A percentile compares a stretch with the other conserved stretches of the same genome.
Conservation (phyloP, 2,888 invertebrate genomes). For the Ariolimax columbianus region DNA sequence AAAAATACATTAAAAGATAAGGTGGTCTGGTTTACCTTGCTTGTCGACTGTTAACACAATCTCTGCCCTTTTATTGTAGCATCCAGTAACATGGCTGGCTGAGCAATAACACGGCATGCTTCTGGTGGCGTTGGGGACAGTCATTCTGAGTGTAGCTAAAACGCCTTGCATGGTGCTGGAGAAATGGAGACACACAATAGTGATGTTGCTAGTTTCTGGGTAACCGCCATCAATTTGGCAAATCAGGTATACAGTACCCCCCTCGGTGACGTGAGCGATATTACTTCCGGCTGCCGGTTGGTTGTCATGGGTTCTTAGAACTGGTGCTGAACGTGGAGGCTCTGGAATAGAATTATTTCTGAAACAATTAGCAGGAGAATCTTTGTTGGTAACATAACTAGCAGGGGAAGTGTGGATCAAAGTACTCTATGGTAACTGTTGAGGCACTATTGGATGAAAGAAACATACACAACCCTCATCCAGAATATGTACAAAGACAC, state of each 20-base stretch:
- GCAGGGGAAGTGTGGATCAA: too few species aligned
- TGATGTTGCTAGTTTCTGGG: constrained; percentile 4
- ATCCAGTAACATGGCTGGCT: background rate
- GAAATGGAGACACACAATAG: background rate
- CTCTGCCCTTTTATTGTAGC: background rate
- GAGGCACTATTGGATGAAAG: too few species aligned
- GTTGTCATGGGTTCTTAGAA: background rate
- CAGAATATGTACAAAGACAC: too few species aligned
- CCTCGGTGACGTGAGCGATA: background rate
- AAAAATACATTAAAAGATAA: too few species aligned
- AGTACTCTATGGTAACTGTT: too few species aligned
- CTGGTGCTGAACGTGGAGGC: constrained; percentile 1
- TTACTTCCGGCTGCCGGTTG: background rate
- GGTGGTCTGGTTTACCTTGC: background rate
- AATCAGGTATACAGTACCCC: background rate
- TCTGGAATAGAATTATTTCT: too few species aligned
- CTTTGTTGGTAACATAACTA: too few species aligned
- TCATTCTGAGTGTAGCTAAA: background rate
- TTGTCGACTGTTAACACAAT: background rate
- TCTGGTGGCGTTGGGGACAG: background rate
- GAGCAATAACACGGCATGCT: background rate
- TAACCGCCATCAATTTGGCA: background rate
- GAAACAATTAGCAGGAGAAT: too few species aligned
- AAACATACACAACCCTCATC: too few species aligned
- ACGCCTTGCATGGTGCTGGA: background rate